A percentile compares a stretch with the other conserved stretches of the same genome.
Evolutionary conservation across 2,797 vertebrate genomes (phyloP).

Genomic region (Urophycis tenuis): DNA sequence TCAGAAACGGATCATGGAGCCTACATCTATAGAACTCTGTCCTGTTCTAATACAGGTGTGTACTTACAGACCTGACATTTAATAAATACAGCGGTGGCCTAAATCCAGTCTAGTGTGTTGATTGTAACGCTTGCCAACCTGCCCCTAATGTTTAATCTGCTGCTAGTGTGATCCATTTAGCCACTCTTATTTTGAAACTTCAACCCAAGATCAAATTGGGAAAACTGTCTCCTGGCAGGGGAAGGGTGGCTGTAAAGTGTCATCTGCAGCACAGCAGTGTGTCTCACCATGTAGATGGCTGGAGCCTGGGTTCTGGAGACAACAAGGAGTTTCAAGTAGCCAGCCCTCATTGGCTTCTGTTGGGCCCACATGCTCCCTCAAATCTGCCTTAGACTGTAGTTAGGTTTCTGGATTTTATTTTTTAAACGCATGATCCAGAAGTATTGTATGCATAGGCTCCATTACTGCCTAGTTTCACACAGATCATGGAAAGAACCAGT

Average conservation of each 20-base stretch:
- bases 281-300: background rate
- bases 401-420: background rate
- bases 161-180: slow-evolving; percentile 62
- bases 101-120: slow-evolving; percentile 27
- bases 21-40: slow-evolving; percentile 2
- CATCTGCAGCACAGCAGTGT: background rate
- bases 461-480: background rate
- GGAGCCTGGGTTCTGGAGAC: background rate
- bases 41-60: slow-evolving; percentile 7
- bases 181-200: slow-evolving; percentile 52
- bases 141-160: slow-evolving; percentile 52
- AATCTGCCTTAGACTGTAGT: background rate
- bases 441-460: background rate
- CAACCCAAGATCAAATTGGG: slow-evolving; percentile 15
- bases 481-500: background rate
- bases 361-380: background rate
- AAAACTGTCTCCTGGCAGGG: slow-evolving; percentile 11
- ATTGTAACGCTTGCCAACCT: slow-evolving; percentile 42
- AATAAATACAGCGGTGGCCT: slow-evolving; percentile 22
- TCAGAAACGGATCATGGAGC: background rate
- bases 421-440: background rate
- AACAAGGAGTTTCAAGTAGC: background rate
- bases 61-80: slow-evolving; percentile 6
- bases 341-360: background rate
- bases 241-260: background rate